Conservation (phyloP, 1,140 invertebrate species). For the Argopecten irradians region DNA sequence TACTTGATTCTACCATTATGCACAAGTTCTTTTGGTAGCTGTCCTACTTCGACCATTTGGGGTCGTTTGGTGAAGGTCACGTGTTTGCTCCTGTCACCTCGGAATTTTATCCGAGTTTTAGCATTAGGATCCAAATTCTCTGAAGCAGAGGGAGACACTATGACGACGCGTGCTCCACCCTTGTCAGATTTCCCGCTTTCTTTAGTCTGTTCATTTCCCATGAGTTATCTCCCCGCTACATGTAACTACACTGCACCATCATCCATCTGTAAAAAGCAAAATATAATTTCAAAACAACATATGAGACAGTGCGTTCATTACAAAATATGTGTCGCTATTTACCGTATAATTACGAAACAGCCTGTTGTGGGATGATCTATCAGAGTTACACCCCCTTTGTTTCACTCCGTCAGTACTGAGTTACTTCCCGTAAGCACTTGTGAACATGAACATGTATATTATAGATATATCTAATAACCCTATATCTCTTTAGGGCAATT, state of each 20-base stretch:
- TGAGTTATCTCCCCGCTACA: background rate
- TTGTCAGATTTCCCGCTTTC: background rate
- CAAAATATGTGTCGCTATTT: background rate
- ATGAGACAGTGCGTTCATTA: background rate
- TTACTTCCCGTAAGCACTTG: too few species aligned
- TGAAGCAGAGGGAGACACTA: slow-evolving; percentile 19
- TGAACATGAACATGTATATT: too few species aligned
- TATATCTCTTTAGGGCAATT: too few species aligned
- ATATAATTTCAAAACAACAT: background rate
- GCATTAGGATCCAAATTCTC: background rate
- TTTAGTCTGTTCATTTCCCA: background rate
- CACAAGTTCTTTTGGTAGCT: slow-evolving; percentile 19
- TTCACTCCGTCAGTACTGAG: too few species aligned
- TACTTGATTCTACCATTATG: background rate
- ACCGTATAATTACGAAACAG: background rate
- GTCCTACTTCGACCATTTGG: slow-evolving; percentile 35
- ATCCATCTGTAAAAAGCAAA: background rate
- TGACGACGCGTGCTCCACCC: background rate
- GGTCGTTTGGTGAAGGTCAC: slow-evolving; percentile 38
- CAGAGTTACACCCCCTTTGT: too few species aligned
- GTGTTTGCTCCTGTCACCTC: slow-evolving; percentile 32
- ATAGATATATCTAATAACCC: too few species aligned
- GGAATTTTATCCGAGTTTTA: slow-evolving; percentile 39
- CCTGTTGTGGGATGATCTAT: too few species aligned
- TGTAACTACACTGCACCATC: background rate